Evolutionary conservation across 2,113 vertebrate species (phyloP), one percentile per base, ranked within the genome.

Genomic region (Pionites leucogaster): DNA sequence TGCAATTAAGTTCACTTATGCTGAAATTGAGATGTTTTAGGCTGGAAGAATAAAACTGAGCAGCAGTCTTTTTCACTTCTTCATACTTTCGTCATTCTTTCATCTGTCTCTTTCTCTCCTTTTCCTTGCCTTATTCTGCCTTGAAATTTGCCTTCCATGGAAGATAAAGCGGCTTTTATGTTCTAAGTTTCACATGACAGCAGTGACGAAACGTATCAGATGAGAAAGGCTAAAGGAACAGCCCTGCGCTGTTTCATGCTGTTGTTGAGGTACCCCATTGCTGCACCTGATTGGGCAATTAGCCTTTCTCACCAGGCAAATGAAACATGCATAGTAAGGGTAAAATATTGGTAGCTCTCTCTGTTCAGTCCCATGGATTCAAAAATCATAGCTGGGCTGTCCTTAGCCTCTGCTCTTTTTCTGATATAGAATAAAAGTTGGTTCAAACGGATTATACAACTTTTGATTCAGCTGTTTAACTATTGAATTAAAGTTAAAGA

Each of bases 401-500:
- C 69, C 39, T 65, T 31, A 60, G 24, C 39, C 72, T 79, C 80
- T 89, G 64, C 83, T 82, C 20, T 23, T 85, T 78, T 86, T 78
- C 72, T 74, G 55, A 57, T 92, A 91, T 19, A 25, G 83, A 95
- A 98, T 93, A 97, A 96, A 98, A 98, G 96, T 98, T 98, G 93
- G 93, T 97, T 98, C 93, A 96, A 96, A 97, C 27, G 5, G 85
- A 96, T 98, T 97, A 97, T 97, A 96, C 97, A 98, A 98, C 97
- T 98, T 98, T 98, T 96, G 96, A 98, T 98, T 98, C 97, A 97
- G 95, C 91, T 96, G 96, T 98, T 97, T 98, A 95, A 97, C 97
- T 98, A 98, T 97, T 97, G 98, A 98, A 98, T 98, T 98, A 98
- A 97, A 98, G 95, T 97, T 98, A 95, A 97, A 98, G 97, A 98